phyloP scores from a whole-genome alignment of 2,888 invertebrate species.

The Neelides folsomi region DNA sequence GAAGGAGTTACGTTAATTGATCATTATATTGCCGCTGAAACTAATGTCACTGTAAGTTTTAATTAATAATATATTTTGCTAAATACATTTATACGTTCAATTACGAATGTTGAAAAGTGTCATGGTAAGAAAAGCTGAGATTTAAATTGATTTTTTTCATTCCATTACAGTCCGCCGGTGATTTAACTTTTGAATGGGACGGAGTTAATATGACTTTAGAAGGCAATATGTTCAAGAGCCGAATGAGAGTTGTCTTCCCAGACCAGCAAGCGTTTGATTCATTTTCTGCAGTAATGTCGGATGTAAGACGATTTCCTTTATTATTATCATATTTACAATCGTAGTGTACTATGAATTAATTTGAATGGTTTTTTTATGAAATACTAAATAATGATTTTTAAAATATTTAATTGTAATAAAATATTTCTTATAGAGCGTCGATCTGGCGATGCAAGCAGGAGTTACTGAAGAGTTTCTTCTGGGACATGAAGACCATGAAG shows the following conservation, averaged over 20 bases:
- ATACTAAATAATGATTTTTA: background rate
- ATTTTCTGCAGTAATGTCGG: slow-evolving; percentile 19
- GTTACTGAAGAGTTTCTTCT: slow-evolving; percentile 17
- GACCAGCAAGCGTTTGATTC: slow-evolving; percentile 18
- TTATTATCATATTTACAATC: background rate
- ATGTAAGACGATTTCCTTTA: slow-evolving; percentile 13
- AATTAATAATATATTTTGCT: background rate
- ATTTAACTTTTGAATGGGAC: slow-evolving; percentile 20
- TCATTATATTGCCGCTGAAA: slow-evolving; percentile 21
- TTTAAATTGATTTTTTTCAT: background rate
- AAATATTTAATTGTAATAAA: background rate
- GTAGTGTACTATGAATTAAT: background rate
- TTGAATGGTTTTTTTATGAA: background rate
- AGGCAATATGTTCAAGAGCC: slow-evolving; percentile 12
- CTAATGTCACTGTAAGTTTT: slow-evolving; percentile 10
- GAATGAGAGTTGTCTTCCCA: slow-evolving; percentile 13
- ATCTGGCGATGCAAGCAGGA: slow-evolving; percentile 20
- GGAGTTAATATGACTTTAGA: slow-evolving; percentile 8
- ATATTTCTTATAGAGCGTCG: slow-evolving; percentile 16
- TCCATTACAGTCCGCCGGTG: slow-evolving; percentile 11
- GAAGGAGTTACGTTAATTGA: slow-evolving; percentile 17
- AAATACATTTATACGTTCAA: background rate
- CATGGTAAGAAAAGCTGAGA: no score
- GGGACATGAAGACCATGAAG: slow-evolving; percentile 5
- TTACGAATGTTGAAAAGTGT: no score